phyloP scores from a whole-genome alignment of 2,113 vertebrate species.

The Verasper variegatus region DNA sequence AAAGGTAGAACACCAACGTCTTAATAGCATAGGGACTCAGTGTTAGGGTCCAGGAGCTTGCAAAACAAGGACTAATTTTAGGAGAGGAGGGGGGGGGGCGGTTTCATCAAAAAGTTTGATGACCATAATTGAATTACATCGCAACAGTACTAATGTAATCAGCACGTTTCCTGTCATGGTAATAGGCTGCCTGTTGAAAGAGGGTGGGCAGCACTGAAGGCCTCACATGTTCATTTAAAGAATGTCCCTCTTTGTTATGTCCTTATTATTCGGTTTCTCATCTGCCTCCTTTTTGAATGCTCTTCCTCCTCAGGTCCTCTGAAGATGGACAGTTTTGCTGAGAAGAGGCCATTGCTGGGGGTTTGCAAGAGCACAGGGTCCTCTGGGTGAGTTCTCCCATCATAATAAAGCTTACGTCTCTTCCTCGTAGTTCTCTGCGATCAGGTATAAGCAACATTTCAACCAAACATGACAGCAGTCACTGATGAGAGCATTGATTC shows the following conservation, averaged over 20 bases:
- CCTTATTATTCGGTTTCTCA: conserved; percentile 62
- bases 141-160: conserved; percentile 79
- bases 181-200: conserved; percentile 60
- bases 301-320: conserved; percentile 84
- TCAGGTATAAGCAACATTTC: too few relatives aligned
- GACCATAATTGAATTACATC: conserved; percentile 76
- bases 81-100: neutral
- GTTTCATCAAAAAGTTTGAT: conserved; percentile 47
- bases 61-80: conserved; percentile 43
- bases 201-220: conserved; percentile 61
- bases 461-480: too few relatives aligned
- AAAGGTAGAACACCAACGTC: neutral
- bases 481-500: too few relatives aligned
- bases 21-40: conserved; percentile 19
- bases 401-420: neutral
- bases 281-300: conserved; percentile 62
- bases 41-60: conserved; percentile 42
- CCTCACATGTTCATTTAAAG: conserved; percentile 64
- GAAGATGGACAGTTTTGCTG: conserved; percentile 91
- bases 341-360: conserved; percentile 95
- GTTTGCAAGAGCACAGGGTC: conserved; percentile 97
- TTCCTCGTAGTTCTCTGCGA: too few relatives aligned
- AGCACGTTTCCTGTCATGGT: conserved; percentile 77
- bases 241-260: conserved; percentile 76
- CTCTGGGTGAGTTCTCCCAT: conserved; percentile 90